Evolutionary conservation across 1,140 invertebrate species (phyloP), one percentile per base, ranked within the genome.

Genomic region (Diploscapter pachys): DNA sequence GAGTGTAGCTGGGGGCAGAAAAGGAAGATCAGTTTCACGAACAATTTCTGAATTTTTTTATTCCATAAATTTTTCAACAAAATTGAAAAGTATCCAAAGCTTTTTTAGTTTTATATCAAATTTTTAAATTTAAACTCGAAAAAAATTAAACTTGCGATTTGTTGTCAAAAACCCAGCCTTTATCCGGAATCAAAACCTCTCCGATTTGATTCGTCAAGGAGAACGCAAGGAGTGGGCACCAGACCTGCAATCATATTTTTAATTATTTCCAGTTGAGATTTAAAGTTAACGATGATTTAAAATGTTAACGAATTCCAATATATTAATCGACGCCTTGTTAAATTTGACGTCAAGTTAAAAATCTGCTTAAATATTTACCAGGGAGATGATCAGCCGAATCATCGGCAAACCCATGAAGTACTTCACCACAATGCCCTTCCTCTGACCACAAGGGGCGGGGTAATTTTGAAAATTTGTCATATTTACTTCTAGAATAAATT

Each of bases 1-100:
- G 82, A 98, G 89, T 49, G 95, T 98, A 85, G 97, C 95, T 1
- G 96, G 94, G 49, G 95, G 71, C 96, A 90, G 88, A 97, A 99
- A 65, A 99, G 89, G 91, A 99, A 99, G 79, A 99, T 92, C 63
- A 99, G 88, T 90, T 98, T 98, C 31, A 96, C 95, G 87, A 97
- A 98, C 4, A 99, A 89, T 87, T 99, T 95, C 79, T 63, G 54
- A 63, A 79, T 61, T 11, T 68, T 31, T 69, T 66, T 4, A 31
- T 31, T 31, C 31, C 31, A 31, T 31, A 31, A 31, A 31, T 31
- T 31, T 31, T 31, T 31, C 31, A 31, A 31, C 31, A 31, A 31
- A 31, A 31, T 31, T 31, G 31, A 31, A 31, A 31, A 31, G 31
- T 31, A 31, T 31, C 31, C 31, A 31, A 31, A 31, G 31, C 31